phyloP scores from a whole-genome alignment of 2,113 vertebrate genomes.

The Pteropus alecto region DNA sequence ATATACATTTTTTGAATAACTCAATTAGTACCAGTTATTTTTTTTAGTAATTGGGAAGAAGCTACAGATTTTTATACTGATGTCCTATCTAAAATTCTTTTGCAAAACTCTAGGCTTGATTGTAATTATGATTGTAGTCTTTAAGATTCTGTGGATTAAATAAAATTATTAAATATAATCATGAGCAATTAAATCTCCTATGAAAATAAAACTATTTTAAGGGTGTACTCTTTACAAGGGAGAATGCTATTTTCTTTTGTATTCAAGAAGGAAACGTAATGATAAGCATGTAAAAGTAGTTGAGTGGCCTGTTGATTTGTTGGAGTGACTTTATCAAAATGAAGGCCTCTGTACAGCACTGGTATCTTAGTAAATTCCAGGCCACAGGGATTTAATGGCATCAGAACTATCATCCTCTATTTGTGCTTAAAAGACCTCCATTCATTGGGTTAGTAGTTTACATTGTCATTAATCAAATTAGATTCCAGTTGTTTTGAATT shows the following conservation, averaged over 20 bases:
- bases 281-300: not conserved
- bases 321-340: slow-evolving; percentile 22
- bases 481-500: slow-evolving; percentile 67
- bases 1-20: not conserved
- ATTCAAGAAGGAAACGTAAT: not conserved
- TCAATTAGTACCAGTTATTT: not conserved
- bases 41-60: not conserved
- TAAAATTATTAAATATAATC: not conserved
- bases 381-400: slow-evolving; percentile 31
- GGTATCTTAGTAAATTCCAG: not conserved
- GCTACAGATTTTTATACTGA: not conserved
- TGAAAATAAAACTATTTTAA: not conserved
- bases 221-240: not conserved
- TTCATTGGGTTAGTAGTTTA: slow-evolving; percentile 63
- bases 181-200: not conserved
- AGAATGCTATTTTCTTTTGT: not conserved
- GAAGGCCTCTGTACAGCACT: not conserved
- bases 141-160: not conserved
- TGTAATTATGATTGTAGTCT: not conserved
- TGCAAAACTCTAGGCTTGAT: not conserved
- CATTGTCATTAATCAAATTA: slow-evolving; percentile 66
- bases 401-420: slow-evolving; percentile 12
- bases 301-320: not conserved
- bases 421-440: slow-evolving; percentile 50
- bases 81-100: not conserved